Evolutionary conservation across 2,888 invertebrate species (phyloP), one percentile per base, ranked within the genome.

Genomic region (Fragum sueziense): DNA sequence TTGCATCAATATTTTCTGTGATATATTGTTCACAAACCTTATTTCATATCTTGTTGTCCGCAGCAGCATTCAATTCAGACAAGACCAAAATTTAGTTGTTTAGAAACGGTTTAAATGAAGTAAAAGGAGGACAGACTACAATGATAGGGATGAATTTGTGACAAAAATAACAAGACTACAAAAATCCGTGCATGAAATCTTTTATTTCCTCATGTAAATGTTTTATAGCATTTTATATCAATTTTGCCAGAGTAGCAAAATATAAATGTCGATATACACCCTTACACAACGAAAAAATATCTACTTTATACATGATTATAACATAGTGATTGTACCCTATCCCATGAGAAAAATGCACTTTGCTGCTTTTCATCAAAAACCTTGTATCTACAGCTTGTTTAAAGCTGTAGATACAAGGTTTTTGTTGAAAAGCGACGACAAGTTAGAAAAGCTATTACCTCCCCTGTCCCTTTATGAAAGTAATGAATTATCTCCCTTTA

Each of bases 181-280:
- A n/a, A 27, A 11, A 31, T 68, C 61, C 41, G 72, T 72, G 72
- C 72, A 72, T 72, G 72, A 72, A 72, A 47, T 72, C 41, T 72
- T 72, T 72, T 72, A 51, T 27, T 72, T 71, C 61, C 72, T 72
- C 72, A 62, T 71, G 52, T 69, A 52, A 47, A 47, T 52, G 52
- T 52, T 33, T 29, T 27, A 69, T 52, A 69, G 52, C 52, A 51
- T 52, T 69, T 69, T 31, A 52, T 69, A 69, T 47, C 69, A 69
- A 47, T 52, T 51, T 69, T 69, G 69, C 65, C 41, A 47, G 6
- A 20, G 27, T 20, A 65, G 65, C 65, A 65, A 65, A 65, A 65
- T 65, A 65, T 22, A 65, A 37, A 57, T 47, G 57, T 65, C 17
- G 65, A 6, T 65, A 65, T 34, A 65, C 65, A 65, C 31, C 25